Evolutionary conservation across 2,888 invertebrate genomes (phyloP).

Genomic region (Drymonia ruficornis): DNA sequence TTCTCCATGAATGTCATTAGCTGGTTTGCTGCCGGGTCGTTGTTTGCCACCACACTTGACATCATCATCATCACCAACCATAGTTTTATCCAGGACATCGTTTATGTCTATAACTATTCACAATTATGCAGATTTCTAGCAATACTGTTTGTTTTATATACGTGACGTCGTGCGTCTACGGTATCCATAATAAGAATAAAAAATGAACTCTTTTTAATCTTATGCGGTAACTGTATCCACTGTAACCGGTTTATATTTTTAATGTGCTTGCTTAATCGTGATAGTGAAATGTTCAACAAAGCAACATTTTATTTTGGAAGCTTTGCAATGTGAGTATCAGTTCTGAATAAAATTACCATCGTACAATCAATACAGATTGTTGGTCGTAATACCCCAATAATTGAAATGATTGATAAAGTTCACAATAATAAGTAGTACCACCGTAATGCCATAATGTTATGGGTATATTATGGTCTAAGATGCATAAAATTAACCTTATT

Average conservation of each 20-base stretch:
- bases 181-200: neutral
- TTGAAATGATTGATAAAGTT: too few relatives aligned
- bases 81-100: constrained; percentile 7
- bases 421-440: too few relatives aligned
- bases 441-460: too few relatives aligned
- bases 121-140: neutral
- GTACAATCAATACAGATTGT: too few relatives aligned
- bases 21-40: constrained; percentile 55
- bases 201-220: neutral
- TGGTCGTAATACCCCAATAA: too few relatives aligned
- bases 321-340: too few relatives aligned
- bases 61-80: constrained; percentile 14
- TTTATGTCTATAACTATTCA: neutral
- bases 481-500: too few relatives aligned
- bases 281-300: too few relatives aligned
- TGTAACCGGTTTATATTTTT: neutral
- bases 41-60: constrained; percentile 22
- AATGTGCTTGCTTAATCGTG: neutral
- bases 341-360: too few relatives aligned
- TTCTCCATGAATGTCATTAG: constrained; percentile 56
- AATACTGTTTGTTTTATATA: neutral
- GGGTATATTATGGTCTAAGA: too few relatives aligned
- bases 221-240: neutral
- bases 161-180: neutral
- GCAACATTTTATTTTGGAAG: too few relatives aligned